Evolutionary conservation across 2,888 invertebrate species (phyloP), one percentile per base, ranked within the genome.

Genomic region (Argyresthia goedartella): DNA sequence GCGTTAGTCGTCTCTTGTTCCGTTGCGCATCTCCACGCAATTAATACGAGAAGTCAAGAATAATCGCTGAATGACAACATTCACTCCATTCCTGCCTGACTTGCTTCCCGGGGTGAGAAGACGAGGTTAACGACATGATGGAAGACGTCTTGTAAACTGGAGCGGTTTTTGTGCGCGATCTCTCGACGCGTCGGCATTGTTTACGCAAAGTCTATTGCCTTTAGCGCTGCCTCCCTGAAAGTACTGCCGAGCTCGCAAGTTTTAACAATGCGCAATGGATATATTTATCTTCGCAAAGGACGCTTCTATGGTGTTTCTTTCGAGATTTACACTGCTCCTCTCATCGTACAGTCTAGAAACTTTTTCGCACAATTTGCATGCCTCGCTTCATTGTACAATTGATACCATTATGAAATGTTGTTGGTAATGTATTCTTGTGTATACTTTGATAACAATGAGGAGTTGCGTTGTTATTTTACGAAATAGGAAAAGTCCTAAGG

Each of bases 151-250:
- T 44, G 44, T 51, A 33, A 51, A 25, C 14, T 51, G 34, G 50
- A 34, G 34, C 50, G 50, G 14, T 51, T 51, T 51, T 51, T 51
- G 33, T 25, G 35, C 15, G 16, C 8, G 8, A 25, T 25, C 41
- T 50, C 44, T 44, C 43, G 14, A 16, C 15, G 33, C 14, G 34
- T 33, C 4, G 13, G 35, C 50, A 51, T 51, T 51, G 50, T 51
- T 51, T 51, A 44, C 50, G 39, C 35, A 35, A 41, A 51, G 50
- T 51, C 34, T 51, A 44, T 44, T 51, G 50, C 43, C 50, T 25
- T 35, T 50, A 16, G 33, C 6, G 25, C 16, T 49, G 39, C 39
- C 36, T 49, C 39, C 36, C 10, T 25, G 25, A 25, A 25, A 8
- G 42, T 50, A 42, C 42, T 41, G n/a, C 25, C 33, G 42, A 8